Evolutionary conservation across 2,113 vertebrate species (phyloP).

Genomic region (Addax nasomaculatus): DNA sequence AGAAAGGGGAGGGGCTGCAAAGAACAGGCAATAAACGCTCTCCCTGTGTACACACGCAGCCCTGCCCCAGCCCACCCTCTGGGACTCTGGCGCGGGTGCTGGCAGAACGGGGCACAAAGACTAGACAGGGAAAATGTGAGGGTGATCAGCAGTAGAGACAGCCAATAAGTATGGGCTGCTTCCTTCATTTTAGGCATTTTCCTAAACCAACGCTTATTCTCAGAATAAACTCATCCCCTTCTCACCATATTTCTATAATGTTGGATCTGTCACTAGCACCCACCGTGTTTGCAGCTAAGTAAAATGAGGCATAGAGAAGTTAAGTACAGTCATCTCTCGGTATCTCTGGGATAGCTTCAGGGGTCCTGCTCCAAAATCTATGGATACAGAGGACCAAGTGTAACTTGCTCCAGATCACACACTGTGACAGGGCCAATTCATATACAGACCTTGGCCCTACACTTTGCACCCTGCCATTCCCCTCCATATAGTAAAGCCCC

Average conservation of each 20-base stretch:
- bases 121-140: neutral
- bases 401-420: neutral
- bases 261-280: neutral
- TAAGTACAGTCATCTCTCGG: neutral
- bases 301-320: neutral
- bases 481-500: neutral
- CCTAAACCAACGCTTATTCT: neutral
- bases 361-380: neutral
- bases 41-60: neutral
- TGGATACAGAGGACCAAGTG: neutral
- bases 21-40: neutral
- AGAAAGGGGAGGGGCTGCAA: neutral
- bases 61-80: neutral
- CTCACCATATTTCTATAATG: neutral
- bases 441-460: neutral
- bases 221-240: neutral
- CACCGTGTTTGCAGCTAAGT: neutral
- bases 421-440: neutral
- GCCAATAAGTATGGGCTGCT: accelerated
- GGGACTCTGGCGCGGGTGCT: neutral
- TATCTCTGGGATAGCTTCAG: neutral
- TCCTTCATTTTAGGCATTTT: neutral
- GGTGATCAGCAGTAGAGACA: neutral
- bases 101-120: neutral
- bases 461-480: neutral